A percentile compares a stretch with the other conserved stretches of the same genome.
These are phyloP conservation scores for Teleogryllus occipitalis DNA, from an alignment of 1,140 invertebrate species.

Conservation along the genomic window DNA sequence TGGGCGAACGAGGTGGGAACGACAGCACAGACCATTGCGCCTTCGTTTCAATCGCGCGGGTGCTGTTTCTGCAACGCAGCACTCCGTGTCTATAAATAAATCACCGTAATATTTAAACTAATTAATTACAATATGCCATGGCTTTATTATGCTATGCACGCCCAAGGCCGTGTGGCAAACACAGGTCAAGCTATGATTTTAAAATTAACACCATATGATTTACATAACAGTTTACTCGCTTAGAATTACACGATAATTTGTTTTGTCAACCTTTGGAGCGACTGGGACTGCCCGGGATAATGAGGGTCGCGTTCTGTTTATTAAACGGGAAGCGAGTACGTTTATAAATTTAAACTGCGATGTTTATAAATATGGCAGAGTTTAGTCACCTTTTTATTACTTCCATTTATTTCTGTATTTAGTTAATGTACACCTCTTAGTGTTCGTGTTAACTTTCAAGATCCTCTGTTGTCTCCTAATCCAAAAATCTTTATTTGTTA, in stretches of 20 bases:
- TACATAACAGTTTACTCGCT: not conserved
- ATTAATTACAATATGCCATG: not conserved
- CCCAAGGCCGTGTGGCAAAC: not conserved
- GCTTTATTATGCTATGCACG: not conserved
- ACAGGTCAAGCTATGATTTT: not conserved
- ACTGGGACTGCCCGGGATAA: not conserved
- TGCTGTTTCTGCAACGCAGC: not conserved
- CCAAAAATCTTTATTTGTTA: too few species aligned
- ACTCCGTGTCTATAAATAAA: not conserved
- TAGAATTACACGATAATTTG: conserved; percentile 5
- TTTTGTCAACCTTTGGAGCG: not conserved
- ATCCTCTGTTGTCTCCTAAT: too few species aligned
- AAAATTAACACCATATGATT: conserved; percentile 6
- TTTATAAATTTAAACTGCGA: too few species aligned
- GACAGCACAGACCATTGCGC: not conserved
- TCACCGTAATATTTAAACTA: conserved; percentile 1
- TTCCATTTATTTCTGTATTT: too few species aligned
- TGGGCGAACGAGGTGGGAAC: too few species aligned
- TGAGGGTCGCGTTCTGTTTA: too few species aligned
- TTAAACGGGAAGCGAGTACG: too few species aligned
- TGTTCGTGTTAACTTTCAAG: too few species aligned
- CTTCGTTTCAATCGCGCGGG: not conserved
- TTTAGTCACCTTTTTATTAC: too few species aligned
- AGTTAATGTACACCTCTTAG: too few species aligned
- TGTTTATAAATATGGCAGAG: too few species aligned